Evolutionary conservation across 37 sponge, comb jelly and placozoan genomes (phyloP), one percentile per base, ranked within the genome.

Genomic region (Bolinopsis microptera): DNA sequence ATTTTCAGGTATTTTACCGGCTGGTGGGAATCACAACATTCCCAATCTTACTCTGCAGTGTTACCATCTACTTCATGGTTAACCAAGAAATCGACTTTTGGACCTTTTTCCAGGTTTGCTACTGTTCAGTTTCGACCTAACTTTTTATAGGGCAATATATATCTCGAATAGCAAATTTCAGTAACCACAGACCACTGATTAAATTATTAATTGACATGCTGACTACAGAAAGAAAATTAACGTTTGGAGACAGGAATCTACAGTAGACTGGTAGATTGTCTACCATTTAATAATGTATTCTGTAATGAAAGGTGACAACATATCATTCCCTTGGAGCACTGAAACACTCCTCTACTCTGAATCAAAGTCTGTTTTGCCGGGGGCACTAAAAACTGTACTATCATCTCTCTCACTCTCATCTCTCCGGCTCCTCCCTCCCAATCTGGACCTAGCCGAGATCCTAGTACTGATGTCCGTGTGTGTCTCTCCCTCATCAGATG

Each of bases 391-490:
- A 48, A 48, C 61, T 18, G 75, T 72, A n/a, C 75, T 72, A 72
- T n/a, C 75, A 28, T 72, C 75, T n/a, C 75, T 30, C 31, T 72
- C 75, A 72, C 75, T 72, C 75, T 72, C 75, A 3, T 30, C 31
- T n/a, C 18, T n/a, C 31, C 31, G 5, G 22, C 75, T n/a, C 26
- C 31, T 72, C 75, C 18, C 75, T 30, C 31, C 75, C 31, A 72
- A n/a, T 21, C 75, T n/a, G n/a, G 31, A 23, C 3, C 5, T 5
- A 3, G 5, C 75, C 18, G 75, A 72, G 22, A 72, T 3, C 18
- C 75, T 28, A 3, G 75, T 30, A 72, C 75, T 72, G 31, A 72
- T 21, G 18, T 72, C 75, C 18, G 75, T 72, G 26, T n/a, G 75
- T n/a, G 26, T 28, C 26, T 28, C 75, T 13, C 13, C 61, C 61